Percentiles rank a stretch among this genome's conserved stretches.
Evolutionary conservation across 2,113 vertebrate genomes (phyloP).

Genomic region (Lophius piscatorius): DNA sequence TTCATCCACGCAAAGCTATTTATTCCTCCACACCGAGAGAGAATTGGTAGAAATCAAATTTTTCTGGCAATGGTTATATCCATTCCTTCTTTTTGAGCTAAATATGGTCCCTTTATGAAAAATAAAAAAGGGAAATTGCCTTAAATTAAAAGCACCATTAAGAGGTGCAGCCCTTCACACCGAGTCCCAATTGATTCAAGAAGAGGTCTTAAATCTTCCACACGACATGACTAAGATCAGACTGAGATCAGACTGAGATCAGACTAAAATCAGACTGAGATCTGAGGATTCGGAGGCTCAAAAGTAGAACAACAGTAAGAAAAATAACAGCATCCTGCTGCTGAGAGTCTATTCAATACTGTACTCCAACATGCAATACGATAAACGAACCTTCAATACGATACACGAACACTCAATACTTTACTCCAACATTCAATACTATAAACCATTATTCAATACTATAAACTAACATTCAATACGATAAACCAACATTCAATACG

Average conservation of each 20-base stretch:
- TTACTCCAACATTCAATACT: no score
- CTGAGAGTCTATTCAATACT: slow-evolving; percentile 58
- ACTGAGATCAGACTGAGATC: no score
- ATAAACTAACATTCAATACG: no score
- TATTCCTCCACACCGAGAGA: slow-evolving; percentile 33
- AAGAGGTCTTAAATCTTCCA: slow-evolving; percentile 73
- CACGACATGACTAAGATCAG: slow-evolving; percentile 57
- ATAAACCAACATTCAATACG: no score
- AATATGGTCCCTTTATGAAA: slow-evolving; percentile 52
- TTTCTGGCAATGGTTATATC: slow-evolving; percentile 29
- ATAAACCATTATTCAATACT: no score
- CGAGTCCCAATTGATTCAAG: slow-evolving; percentile 69
- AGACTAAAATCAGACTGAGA: no score
- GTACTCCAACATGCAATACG: slow-evolving; percentile 60
- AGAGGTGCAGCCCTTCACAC: slow-evolving; percentile 54
- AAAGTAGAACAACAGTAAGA: slow-evolving; percentile 52
- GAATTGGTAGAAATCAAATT: slow-evolving; percentile 35
- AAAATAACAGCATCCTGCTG: slow-evolving; percentile 61
- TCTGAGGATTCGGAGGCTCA: slow-evolving; percentile 42
- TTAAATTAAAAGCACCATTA: slow-evolving; percentile 68
- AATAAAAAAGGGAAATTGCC: slow-evolving; percentile 48
- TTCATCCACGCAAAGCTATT: slow-evolving; percentile 40
- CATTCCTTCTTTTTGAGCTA: slow-evolving; percentile 28
- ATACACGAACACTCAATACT: no score
- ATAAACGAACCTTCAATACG: slow-evolving; percentile 28